Percentiles rank a stretch among this genome's conserved stretches.
Conservation (phyloP, 2,797 vertebrate species). For the Hoplostethus mediterraneus region DNA sequence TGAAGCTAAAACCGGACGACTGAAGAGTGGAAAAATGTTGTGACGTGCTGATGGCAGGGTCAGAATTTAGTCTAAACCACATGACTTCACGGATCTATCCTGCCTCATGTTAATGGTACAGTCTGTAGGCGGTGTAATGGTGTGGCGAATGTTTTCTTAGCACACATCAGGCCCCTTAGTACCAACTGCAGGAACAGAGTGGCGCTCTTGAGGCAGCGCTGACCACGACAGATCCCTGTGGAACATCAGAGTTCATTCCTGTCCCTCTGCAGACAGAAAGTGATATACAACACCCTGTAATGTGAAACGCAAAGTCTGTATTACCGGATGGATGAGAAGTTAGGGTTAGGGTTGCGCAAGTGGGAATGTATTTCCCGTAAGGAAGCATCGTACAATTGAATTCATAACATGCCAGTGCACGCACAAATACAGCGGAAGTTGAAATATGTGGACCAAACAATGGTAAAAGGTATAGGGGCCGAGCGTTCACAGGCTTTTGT, state of each 20-base stretch:
- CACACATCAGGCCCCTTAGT: no score
- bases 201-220: neutral
- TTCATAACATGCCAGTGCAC: conserved; percentile 42
- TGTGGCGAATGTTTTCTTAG: no score
- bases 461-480: conserved; percentile 3
- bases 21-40: no score
- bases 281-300: conserved; percentile 49
- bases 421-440: conserved; percentile 45
- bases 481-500: neutral
- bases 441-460: conserved; percentile 57
- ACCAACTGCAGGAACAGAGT: no score
- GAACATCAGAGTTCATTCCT: conserved; percentile 21
- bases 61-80: no score
- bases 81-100: no score
- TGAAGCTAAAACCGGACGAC: no score
- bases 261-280: conserved; percentile 42
- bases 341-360: conserved; percentile 45
- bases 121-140: no score
- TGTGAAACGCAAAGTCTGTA: conserved; percentile 37
- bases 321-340: conserved; percentile 67
- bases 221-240: neutral
- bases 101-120: no score
- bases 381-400: conserved; percentile 58
- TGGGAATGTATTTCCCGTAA: conserved; percentile 64
- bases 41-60: no score